Evolutionary conservation across 2,888 invertebrate species (phyloP), one percentile per base, ranked within the genome.

Genomic region (Chrysolina haemoptera): DNA sequence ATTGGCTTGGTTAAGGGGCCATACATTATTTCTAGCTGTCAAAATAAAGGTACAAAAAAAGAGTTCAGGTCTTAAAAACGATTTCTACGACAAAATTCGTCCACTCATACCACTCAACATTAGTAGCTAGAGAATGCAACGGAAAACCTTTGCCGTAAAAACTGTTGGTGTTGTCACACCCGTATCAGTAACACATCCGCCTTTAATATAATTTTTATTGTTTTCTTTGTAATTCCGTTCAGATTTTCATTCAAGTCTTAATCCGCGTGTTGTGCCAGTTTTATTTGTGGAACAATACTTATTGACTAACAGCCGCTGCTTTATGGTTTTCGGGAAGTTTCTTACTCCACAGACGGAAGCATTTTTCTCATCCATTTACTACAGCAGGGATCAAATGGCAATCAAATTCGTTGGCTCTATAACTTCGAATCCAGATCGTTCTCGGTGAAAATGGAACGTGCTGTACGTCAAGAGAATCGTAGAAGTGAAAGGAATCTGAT

Each of bases 281-380:
- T 79, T 62, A 62, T 80, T 82, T 82, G 80, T 80, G 80, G 82
- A 81, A 82, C 82, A 82, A 82, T 82, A 81, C 82, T 82, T 82
- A 80, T 82, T 82, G 78, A 81, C 81, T 77, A 80, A 77, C 73
- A 77, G 18, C 73, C 62, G 22, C 63, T 68, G 62, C 72, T 72
- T 68, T 59, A 71, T 72, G 62, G 63, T 62, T 74, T 70, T 75
- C 72, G 55, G 66, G 70, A 62, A 68, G 74, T 71, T 71, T 65
- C 59, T 74, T 46, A 35, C 27, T 27, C 5, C 35, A 35, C 35
- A 35, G 8, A 6, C 35, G 35, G 35, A 35, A 35, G 35, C 35
- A 35, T 35, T 35, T 4, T 35, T 6, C 4, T 35, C 35, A 8
- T 8, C 35, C 35, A 35, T 35, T 35, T 35, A 35, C 35, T 35